A percentile compares a stretch with the other conserved stretches of the same genome.
These are phyloP conservation scores for Griposia aprilina DNA, from an alignment of 2,888 invertebrate species.

Conservation along the genomic window DNA sequence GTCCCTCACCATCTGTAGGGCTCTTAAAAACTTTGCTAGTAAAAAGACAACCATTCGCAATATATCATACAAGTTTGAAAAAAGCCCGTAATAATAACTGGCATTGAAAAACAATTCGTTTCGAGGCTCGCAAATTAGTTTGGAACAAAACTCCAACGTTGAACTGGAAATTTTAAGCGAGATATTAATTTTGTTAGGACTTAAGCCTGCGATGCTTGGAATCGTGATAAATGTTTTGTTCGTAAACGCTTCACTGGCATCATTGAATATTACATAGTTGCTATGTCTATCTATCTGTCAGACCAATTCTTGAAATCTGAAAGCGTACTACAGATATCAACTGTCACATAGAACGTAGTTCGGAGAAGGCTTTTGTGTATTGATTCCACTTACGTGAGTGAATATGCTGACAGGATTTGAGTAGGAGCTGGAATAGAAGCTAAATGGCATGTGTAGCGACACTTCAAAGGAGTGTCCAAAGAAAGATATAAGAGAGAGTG, in stretches of 20 bases:
- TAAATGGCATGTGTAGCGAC: conserved; percentile 1
- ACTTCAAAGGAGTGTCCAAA: not conserved
- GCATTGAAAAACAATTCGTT: conserved; percentile 69
- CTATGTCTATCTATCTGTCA: conserved; percentile 10
- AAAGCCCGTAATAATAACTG: conserved; percentile 48
- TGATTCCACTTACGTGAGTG: conserved; percentile 28
- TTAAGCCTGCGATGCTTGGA: conserved; percentile 56
- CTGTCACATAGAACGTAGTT: conserved; percentile 38
- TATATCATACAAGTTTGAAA: conserved; percentile 58
- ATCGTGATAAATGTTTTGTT: conserved; percentile 59
- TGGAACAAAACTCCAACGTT: conserved; percentile 61
- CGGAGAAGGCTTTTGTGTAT: conserved; percentile 32
- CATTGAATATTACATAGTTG: conserved; percentile 20
- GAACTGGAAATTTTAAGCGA: conserved; percentile 51
- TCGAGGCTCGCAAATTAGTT: conserved; percentile 68
- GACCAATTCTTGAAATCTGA: conserved; percentile 10
- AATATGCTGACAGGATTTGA: conserved; percentile 9
- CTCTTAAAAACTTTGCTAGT: conserved; percentile 42
- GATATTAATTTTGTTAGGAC: conserved; percentile 66
- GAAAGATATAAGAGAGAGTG: not conserved
- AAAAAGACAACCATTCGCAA: conserved; percentile 45
- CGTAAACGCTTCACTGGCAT: conserved; percentile 27
- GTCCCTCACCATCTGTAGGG: conserved; percentile 9
- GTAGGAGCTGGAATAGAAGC: conserved; percentile 16
- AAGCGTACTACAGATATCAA: conserved; percentile 31